phyloP scores from a whole-genome alignment of 2,113 vertebrate genomes.

The Colistium nudipinnis region DNA sequence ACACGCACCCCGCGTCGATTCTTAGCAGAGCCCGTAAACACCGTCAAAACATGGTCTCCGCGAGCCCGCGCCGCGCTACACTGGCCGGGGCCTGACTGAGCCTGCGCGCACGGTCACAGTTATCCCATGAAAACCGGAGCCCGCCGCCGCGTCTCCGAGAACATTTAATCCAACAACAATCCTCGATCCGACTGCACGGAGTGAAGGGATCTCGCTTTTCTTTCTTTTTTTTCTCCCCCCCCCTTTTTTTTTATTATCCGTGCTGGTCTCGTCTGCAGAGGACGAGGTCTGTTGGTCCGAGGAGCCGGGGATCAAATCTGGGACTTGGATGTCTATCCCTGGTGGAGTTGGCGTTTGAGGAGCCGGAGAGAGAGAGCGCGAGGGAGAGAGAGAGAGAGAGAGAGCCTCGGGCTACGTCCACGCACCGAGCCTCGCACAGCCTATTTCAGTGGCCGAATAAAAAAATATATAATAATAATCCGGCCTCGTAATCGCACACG shows the following conservation, averaged over 20 bases:
- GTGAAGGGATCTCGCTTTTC: neutral
- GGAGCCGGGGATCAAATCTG: constrained; percentile 64
- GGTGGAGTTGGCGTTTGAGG: constrained; percentile 54
- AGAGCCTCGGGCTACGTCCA: constrained; percentile 62
- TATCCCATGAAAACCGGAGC: constrained; percentile 78
- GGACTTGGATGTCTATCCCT: constrained; percentile 44
- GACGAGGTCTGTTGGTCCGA: constrained; percentile 56
- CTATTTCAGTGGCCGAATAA: constrained; percentile 50
- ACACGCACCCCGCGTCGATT: constrained; percentile 10
- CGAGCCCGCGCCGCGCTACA: neutral
- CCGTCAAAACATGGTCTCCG: constrained; percentile 23
- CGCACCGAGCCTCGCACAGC: constrained; percentile 37
- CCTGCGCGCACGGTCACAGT: constrained; percentile 49
- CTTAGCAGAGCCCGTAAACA: constrained; percentile 32
- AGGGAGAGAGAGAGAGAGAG: constrained; percentile 13
- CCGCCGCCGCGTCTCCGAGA: constrained; percentile 69
- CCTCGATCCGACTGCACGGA: constrained; percentile 74
- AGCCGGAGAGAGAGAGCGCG: constrained; percentile 25
- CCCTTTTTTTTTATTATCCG: constrained; percentile 36
- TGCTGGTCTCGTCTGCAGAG: constrained; percentile 56
- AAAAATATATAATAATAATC: constrained; percentile 61
- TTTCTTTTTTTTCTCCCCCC: neutral
- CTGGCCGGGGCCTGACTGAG: constrained; percentile 50
- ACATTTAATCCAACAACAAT: constrained; percentile 76
- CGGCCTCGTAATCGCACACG: constrained; percentile 48